Evolutionary conservation across 2,797 vertebrate species (phyloP).

Genomic region (Manis pentadactyla): DNA sequence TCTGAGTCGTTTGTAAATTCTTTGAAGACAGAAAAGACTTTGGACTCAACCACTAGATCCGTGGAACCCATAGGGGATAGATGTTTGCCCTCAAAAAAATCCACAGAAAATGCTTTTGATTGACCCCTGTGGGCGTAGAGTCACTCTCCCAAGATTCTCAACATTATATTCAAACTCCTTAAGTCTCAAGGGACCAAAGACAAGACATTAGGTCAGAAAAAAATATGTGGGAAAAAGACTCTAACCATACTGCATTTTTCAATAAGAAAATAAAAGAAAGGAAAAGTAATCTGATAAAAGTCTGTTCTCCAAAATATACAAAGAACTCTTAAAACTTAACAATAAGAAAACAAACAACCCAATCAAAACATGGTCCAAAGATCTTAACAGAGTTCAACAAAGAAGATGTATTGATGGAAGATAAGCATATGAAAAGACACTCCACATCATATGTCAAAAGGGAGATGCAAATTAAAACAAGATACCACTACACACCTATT

Average conservation of each 20-base stretch:
- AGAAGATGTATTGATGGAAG: neutral
- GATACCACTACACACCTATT: neutral
- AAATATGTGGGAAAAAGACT: neutral
- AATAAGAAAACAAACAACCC: neutral
- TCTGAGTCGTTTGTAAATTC: neutral
- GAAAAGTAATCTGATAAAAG: neutral
- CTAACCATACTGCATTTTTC: neutral
- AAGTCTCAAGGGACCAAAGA: neutral
- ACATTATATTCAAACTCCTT: neutral
- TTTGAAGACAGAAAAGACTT: neutral
- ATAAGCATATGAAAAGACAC: neutral
- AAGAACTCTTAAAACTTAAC: neutral
- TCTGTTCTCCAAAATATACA: neutral
- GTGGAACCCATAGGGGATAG: neutral
- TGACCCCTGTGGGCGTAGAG: neutral
- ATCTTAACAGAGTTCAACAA: neutral
- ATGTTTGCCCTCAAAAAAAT: neutral
- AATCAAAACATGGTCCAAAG: neutral
- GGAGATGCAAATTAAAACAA: neutral
- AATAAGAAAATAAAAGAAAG: neutral
- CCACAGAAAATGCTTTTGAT: neutral
- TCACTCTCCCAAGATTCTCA: neutral
- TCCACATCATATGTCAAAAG: neutral
- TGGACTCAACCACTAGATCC: neutral
- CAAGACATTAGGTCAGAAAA: conserved; percentile 27